Base-by-base conservation (phyloP, 2,113 vertebrate species). In the Percopsis transmontana region DNA sequence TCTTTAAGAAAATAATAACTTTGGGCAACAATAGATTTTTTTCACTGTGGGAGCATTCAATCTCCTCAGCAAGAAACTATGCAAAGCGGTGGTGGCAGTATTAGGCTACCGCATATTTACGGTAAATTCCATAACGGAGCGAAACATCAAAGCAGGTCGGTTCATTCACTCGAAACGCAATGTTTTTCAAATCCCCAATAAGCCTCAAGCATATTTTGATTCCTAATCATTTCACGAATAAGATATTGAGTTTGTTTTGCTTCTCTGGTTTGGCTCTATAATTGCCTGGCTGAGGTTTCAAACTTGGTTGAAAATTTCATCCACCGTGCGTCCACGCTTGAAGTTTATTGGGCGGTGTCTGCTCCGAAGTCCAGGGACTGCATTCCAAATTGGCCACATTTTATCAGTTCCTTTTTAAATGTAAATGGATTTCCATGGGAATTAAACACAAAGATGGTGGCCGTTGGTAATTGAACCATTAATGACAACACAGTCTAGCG, bases 401-500 rank as follows among this genome's bases (percentile, higher is more conserved):
- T 64, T 58, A 76, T 59, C 66, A 50, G 57, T 58, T 41, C 70
- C 57, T 70, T 12, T 62, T 65, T 78, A 39, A 56, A 74, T 50
- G 18, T 40, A 57, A 68, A 84, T 74, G 66, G 68, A 86, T 85
- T 87, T 67, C 19, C 60, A 33, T 33, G 38, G 72, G 73, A 86
- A 89, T 87, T 87, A 81, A 85, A 73, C 56, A 72, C 58, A 65
- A 70, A 71, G 70, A 66, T 56, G 53, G 58, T 52, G 14, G 50
- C 52, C 60, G 47, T 77, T 42, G 20, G 54, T 85, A 81, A 87
- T 81, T 83, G 64, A 87, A 80, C 64, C 72, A 80, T 84, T 86
- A 85, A 85, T 82, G 85, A 80, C 53, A 77, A 54, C 50, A 60
- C 45, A 61, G 58, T 54, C 24, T 15, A 58, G 40, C 50, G 73